phyloP scores from a whole-genome alignment of 1,140 invertebrate species.

The Penaeus japonicus region DNA sequence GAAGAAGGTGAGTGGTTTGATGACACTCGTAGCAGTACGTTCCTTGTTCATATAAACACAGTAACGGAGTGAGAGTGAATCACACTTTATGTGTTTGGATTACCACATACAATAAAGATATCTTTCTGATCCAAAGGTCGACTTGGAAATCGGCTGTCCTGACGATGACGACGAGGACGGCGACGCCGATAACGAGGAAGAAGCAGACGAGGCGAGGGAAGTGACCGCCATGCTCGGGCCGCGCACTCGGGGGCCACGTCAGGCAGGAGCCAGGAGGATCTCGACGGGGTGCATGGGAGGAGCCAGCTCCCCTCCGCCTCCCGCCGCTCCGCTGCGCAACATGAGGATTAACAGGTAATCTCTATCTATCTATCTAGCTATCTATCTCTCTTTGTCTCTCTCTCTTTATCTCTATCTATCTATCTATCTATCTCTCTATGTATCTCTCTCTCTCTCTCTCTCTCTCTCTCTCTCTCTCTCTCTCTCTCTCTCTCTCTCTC shows the following conservation, averaged over 20 bases:
- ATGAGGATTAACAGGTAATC: slow-evolving; percentile 55
- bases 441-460: background rate
- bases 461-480: too few relatives aligned
- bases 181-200: slow-evolving; percentile 47
- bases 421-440: too few relatives aligned
- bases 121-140: background rate
- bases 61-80: too few relatives aligned
- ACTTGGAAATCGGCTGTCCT: slow-evolving; percentile 11
- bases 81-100: too few relatives aligned
- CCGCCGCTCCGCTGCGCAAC: slow-evolving; percentile 46
- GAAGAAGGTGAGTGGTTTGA: background rate
- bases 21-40: too few relatives aligned
- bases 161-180: slow-evolving; percentile 26
- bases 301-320: slow-evolving; percentile 28
- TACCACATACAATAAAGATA: background rate
- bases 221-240: slow-evolving; percentile 17
- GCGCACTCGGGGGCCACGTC: background rate
- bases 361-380: too few relatives aligned
- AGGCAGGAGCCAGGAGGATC: slow-evolving; percentile 31
- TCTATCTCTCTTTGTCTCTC: too few relatives aligned
- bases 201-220: background rate
- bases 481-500: too few relatives aligned
- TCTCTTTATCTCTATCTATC: too few relatives aligned
- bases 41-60: too few relatives aligned
- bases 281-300: slow-evolving; percentile 39